Base-by-base conservation (phyloP, 2,797 vertebrate species). In the Spondyliosoma cantharus region DNA sequence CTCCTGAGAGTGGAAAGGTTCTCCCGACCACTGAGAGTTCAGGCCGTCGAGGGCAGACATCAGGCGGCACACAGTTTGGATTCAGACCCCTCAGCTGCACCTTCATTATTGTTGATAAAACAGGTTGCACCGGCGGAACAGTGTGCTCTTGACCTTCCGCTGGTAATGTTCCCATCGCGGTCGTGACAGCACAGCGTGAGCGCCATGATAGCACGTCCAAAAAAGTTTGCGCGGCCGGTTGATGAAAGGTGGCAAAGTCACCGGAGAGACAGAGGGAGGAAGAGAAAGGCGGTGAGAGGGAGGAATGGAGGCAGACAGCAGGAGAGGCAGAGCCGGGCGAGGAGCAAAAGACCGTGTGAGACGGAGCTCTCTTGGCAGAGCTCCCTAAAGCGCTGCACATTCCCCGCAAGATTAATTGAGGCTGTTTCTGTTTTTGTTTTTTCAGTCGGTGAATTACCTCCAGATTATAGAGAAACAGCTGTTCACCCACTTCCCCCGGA, bases 381-480 rank as follows among this genome's bases (percentile, higher is more conserved):
- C 61, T 86, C 78, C 83, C 74, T 4, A 37, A 83, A 84, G 77
- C 50, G 11, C 71, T 74, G 71, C 73, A 83, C 84, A 86, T 88
- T 88, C 16, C 83, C 82, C 64, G 3, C 71, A 87, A 90, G 86
- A 92, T 91, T 82, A 88, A 90, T 86, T 71, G 79, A 89, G 80
- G 77, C 82, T 54, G 74, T 86, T 90, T 87, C 57, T 78, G 74
- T 75, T 87, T 85, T 83, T 77, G 70, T 82, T 91, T 87, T 82
- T 87, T 75, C 78, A 85, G 78, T 50, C 76, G 63, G 77, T 57
- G 86, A 90, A 90, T 88, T 86, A 89, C 87, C 86, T 81, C 79
- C 83, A 87, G 87, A 89, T 91, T 84, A 83, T 17, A 83, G 67
- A 86, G 81, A 71, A 88, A 63, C 89, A 91, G 86, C 84, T 92